Percentiles rank a stretch among this genome's conserved stretches.
These are phyloP conservation scores for Bothrops jararaca DNA, from an alignment of 2,113 vertebrate genomes.

Conservation along the genomic window DNA sequence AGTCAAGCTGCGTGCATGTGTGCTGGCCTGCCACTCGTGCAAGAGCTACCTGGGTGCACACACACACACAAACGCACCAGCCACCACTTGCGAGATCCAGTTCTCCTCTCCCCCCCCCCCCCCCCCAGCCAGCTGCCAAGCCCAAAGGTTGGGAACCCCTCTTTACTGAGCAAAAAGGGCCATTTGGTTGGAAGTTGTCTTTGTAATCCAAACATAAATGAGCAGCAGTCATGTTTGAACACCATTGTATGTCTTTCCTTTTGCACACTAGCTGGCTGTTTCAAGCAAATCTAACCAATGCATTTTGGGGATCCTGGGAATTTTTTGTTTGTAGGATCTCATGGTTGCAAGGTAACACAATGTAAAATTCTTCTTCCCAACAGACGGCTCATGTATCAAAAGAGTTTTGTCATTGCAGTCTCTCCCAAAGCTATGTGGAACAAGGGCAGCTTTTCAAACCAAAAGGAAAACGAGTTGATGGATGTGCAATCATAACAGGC, in stretches of 20 bases:
- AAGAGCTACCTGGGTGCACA: too few species aligned
- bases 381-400: slow-evolving; percentile 23
- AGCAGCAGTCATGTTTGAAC: neutral
- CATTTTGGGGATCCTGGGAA: neutral
- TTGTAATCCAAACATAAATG: neutral
- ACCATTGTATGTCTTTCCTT: too few species aligned
- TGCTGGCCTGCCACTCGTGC: too few species aligned
- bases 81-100: too few species aligned
- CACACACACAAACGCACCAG: too few species aligned
- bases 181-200: neutral
- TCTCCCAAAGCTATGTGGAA: slow-evolving; percentile 61
- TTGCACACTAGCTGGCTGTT: neutral
- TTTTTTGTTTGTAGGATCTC: neutral
- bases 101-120: too few species aligned
- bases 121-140: too few species aligned
- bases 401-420: slow-evolving; percentile 59
- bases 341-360: neutral
- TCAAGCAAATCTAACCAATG: neutral
- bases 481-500: slow-evolving; percentile 41
- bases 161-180: neutral
- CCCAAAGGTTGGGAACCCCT: too few species aligned
- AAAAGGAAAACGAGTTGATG: slow-evolving; percentile 55
- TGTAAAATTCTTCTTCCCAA: slow-evolving; percentile 20
- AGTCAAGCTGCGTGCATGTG: too few species aligned
- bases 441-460: slow-evolving; percentile 61